Evolutionary conservation across 2,888 invertebrate genomes (phyloP), one percentile per base, ranked within the genome.

Genomic region (Aplocera efformata): DNA sequence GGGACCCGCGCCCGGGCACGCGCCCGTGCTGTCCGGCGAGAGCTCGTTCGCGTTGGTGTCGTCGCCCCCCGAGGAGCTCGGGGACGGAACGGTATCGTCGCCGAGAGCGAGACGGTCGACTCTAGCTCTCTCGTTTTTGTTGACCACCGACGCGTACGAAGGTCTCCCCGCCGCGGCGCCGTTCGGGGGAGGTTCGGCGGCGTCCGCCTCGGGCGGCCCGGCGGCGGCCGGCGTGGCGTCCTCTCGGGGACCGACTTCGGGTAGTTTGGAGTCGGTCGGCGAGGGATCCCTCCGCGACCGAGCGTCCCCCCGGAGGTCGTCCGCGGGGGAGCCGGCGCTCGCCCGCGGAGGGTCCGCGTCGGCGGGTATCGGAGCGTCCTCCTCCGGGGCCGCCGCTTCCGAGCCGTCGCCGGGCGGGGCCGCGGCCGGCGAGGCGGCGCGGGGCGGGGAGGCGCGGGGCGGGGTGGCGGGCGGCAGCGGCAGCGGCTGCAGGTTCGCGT

Each of bases 401-500:
- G 5, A 20, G 21, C 7, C 11, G 32, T 25, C 27, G 29, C 10
- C 26, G 21, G 5, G 11, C 4, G 21, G 13, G 10, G 24, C 10
- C 20, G 10, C n/a, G n/a, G n/a, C 21, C 6, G 31, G 10, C 17
- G 6, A 20, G 4, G 20, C 20, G 4, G 20, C 6, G 4, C 13
- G 13, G 13, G 5, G 13, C 20, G 5, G 24, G 21, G 8, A 21
- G 32, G 30, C 27, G 29, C 10, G 26, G 21, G 5, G 11, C 4
- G 21, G 13, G 10, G 24, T 10, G 22, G 10, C n/a, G n/a, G n/a
- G 23, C 6, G 31, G 10, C 17, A 23, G 38, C 13, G 22, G 38
- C 22, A 34, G 32, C 29, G 35, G 56, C 11, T 53, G 49, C 24
- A 63, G 53, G 60, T 67, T 63, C 21, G 64, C 63, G 55, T 61